Percentiles rank a stretch among this genome's conserved stretches.
Conservation (phyloP, 2,113 vertebrate species). For the Hippoglossus stenolepis region DNA sequence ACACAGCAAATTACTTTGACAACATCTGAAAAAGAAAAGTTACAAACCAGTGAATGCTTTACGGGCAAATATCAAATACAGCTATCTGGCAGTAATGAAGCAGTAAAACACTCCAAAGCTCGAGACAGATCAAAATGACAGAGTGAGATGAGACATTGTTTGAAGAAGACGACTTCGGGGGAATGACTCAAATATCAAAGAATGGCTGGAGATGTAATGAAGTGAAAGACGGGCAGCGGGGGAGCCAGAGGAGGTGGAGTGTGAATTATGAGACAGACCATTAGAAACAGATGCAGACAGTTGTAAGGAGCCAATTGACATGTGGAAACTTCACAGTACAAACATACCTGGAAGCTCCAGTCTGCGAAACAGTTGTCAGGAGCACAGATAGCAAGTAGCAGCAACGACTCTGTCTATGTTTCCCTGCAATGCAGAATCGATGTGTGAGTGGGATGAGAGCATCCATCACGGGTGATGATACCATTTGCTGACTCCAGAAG, state of each 20-base stretch:
- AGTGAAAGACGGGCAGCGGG: slow-evolving; percentile 40
- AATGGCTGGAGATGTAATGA: slow-evolving; percentile 48
- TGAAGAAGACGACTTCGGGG: slow-evolving; percentile 20
- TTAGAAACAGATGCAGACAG: slow-evolving; percentile 57
- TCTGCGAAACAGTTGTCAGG: background rate
- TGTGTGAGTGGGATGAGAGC: background rate
- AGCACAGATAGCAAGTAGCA: background rate
- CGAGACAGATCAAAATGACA: slow-evolving; percentile 6
- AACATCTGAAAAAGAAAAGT: background rate
- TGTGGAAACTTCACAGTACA: slow-evolving; percentile 21
- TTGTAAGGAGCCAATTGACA: slow-evolving; percentile 37
- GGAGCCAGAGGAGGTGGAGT: slow-evolving; percentile 48
- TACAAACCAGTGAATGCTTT: background rate
- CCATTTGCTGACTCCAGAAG: slow-evolving; percentile 1
- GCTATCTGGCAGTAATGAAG: slow-evolving; percentile 11
- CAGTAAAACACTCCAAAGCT: slow-evolving; percentile 14
- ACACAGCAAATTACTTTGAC: background rate
- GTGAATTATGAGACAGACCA: slow-evolving; percentile 46
- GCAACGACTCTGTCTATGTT: background rate
- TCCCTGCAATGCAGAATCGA: background rate
- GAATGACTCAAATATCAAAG: slow-evolving; percentile 36
- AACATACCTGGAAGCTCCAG: slow-evolving; percentile 10
- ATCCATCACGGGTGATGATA: slow-evolving; percentile 23
- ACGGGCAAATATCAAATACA: background rate
- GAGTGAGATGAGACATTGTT: slow-evolving; percentile 27